phyloP scores from a whole-genome alignment of 2,888 invertebrate genomes.

The Melanchra persicariae region DNA sequence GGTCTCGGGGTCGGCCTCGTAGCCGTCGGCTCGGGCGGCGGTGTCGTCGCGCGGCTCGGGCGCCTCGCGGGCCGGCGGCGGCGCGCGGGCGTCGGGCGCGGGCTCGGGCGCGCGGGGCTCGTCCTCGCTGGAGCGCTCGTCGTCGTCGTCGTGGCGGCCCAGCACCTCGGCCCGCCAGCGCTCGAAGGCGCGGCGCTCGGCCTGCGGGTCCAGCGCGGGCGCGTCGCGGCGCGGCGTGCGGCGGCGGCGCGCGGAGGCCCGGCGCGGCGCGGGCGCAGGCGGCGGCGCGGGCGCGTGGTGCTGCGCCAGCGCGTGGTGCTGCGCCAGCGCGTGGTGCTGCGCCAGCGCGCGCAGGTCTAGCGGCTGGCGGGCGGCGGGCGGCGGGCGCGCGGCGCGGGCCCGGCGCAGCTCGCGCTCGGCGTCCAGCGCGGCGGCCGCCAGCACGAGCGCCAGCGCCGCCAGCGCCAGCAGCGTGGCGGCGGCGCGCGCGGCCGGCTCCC shows the following conservation, averaged over 20 bases:
- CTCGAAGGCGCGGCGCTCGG: constrained; percentile 83
- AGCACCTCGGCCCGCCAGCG: constrained; percentile 82
- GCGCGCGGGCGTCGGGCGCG: constrained; percentile 47
- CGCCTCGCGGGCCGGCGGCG: constrained; percentile 30
- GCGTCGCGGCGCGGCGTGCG: constrained; percentile 66
- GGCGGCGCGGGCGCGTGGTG: constrained; percentile 60
- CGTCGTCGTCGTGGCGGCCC: constrained; percentile 72
- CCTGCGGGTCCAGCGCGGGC: constrained; percentile 72
- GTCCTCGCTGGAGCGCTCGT: constrained; percentile 78
- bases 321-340: constrained; percentile 59
- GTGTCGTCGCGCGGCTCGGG: constrained; percentile 57
- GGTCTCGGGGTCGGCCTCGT: constrained; percentile 67
- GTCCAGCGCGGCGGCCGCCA: constrained; percentile 75
- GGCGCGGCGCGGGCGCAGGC: constrained; percentile 54
- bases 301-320: constrained; percentile 63
- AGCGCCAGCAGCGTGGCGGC: constrained; percentile 70
- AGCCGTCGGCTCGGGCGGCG: constrained; percentile 54
- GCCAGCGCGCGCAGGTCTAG: constrained; percentile 70
- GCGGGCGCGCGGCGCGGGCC: constrained; percentile 83
- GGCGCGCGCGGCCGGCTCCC: constrained; percentile 71
- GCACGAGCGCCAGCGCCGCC: constrained; percentile 75
- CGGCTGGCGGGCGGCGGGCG: constrained; percentile 77
- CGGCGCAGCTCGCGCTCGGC: constrained; percentile 71
- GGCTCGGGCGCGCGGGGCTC: constrained; percentile 49
- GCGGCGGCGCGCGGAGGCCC: constrained; percentile 62